phyloP scores from a whole-genome alignment of 2,888 invertebrate species.

The Ommatoiulus sabulosus region DNA sequence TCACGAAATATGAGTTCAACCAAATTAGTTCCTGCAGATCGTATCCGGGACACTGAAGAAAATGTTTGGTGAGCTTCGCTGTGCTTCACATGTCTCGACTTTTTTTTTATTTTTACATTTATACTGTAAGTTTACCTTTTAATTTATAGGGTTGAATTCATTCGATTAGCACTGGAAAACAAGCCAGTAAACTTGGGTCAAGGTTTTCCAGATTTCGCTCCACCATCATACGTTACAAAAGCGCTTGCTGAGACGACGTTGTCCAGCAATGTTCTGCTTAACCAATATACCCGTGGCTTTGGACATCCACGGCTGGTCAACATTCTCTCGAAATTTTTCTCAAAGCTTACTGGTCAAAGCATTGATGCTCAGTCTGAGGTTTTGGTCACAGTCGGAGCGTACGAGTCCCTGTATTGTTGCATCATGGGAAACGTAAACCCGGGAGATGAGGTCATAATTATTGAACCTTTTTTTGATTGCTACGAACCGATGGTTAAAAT shows the following conservation, averaged over 20 bases:
- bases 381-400: constrained; percentile 91
- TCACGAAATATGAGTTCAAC: constrained; percentile 49
- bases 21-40: constrained; percentile 49
- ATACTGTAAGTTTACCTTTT: background rate
- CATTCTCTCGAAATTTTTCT: constrained; percentile 86
- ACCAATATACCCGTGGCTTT: constrained; percentile 92
- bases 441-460: constrained; percentile 84
- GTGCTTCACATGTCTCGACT: background rate
- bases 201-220: constrained; percentile 93
- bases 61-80: constrained; percentile 52
- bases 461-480: constrained; percentile 98
- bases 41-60: constrained; percentile 49
- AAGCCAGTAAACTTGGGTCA: constrained; percentile 94
- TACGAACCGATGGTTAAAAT: constrained; percentile 94
- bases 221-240: constrained; percentile 84
- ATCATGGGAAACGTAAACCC: constrained; percentile 88
- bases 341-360: constrained; percentile 78
- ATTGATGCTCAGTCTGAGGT: constrained; percentile 90
- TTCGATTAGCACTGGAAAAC: constrained; percentile 81
- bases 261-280: constrained; percentile 79
- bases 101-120: background rate
- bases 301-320: constrained; percentile 92
- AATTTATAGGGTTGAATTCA: constrained; percentile 86
- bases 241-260: constrained; percentile 76
- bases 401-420: constrained; percentile 89